phyloP scores from a whole-genome alignment of 2,888 invertebrate species.

The Apamea sordens region DNA sequence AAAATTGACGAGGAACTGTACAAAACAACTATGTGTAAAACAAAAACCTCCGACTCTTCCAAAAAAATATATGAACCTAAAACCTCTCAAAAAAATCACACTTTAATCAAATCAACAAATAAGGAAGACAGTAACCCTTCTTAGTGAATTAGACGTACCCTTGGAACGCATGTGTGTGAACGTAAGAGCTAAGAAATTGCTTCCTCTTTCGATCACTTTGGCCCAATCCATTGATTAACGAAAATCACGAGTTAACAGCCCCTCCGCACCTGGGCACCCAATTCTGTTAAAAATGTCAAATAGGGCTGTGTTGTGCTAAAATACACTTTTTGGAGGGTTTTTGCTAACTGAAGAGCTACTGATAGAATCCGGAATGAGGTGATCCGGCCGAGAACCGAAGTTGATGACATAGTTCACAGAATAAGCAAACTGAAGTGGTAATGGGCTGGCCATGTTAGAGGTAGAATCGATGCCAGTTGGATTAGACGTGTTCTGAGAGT shows the following conservation, averaged over 20 bases:
- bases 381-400: no score
- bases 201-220: constrained; percentile 74
- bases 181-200: constrained; percentile 84
- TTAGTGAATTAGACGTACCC: constrained; percentile 62
- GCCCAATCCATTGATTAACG: constrained; percentile 83
- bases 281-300: constrained; percentile 75
- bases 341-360: not conserved
- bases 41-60: no score
- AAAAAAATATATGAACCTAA: not conserved
- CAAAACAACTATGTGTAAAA: no score
- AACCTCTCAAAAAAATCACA: constrained; percentile 58
- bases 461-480: no score
- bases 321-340: not conserved
- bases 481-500: no score
- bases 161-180: constrained; percentile 66
- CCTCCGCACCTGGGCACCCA: constrained; percentile 79
- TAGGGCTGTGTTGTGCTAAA: constrained; percentile 52
- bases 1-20: no score
- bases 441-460: no score
- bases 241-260: constrained; percentile 81
- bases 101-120: constrained; percentile 57
- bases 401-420: no score
- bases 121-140: constrained; percentile 62
- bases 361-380: no score
- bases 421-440: no score